phyloP scores from a whole-genome alignment of 2,888 invertebrate species.

The Beris chalybata region DNA sequence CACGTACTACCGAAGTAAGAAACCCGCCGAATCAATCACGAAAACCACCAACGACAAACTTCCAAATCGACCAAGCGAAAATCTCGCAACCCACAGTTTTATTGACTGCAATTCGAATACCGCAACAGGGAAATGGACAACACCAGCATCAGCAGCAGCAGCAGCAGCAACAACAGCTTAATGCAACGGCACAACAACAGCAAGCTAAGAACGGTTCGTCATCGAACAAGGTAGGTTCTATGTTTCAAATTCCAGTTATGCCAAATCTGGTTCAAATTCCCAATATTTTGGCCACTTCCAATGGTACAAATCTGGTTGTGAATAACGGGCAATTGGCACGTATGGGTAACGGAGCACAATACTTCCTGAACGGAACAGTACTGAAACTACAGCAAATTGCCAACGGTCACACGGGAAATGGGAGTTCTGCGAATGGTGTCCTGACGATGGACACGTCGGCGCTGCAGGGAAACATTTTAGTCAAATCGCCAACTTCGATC shows the following conservation, averaged over 20 bases:
- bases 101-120: slow-evolving; percentile 63
- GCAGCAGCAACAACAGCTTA: slow-evolving; percentile 35
- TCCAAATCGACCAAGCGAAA: slow-evolving; percentile 30
- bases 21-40: slow-evolving; percentile 33
- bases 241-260: slow-evolving; percentile 63
- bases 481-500: slow-evolving; percentile 33
- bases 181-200: slow-evolving; percentile 26
- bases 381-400: slow-evolving; percentile 51
- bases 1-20: slow-evolving; percentile 52
- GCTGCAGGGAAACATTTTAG: slow-evolving; percentile 35
- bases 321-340: slow-evolving; percentile 39
- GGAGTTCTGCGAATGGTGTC: slow-evolving; percentile 42
- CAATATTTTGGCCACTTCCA: slow-evolving; percentile 62
- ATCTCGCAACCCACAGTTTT: slow-evolving; percentile 61
- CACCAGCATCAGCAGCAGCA: slow-evolving; percentile 35
- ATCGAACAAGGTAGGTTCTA: slow-evolving; percentile 51
- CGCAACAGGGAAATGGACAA: slow-evolving; percentile 43
- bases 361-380: slow-evolving; percentile 55
- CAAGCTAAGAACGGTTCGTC: slow-evolving; percentile 21
- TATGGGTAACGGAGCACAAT: slow-evolving; percentile 46
- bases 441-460: slow-evolving; percentile 34
- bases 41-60: slow-evolving; percentile 33
- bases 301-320: slow-evolving; percentile 58
- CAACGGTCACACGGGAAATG: slow-evolving; percentile 36
- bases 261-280: slow-evolving; percentile 68